Base-by-base conservation (phyloP, 2,797 vertebrate species). In the Channa striata region DNA sequence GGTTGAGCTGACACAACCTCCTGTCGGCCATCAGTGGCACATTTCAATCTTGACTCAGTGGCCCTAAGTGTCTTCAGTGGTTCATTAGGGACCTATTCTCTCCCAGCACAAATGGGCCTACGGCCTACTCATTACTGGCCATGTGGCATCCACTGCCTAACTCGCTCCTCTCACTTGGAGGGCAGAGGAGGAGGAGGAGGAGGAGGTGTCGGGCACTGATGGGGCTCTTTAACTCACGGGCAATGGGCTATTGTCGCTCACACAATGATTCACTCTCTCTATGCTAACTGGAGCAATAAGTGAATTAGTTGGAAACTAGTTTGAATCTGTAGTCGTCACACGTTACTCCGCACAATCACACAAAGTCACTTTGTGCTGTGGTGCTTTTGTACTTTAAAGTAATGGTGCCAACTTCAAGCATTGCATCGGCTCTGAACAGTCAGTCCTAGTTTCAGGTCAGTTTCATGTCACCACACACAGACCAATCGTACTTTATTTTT, bases 61-160 rank as follows among this genome's bases (percentile, higher is more conserved):
- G 86, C 77, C 83, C 74, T 76, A 70, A 86, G 81, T 84, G 78
- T 87, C 85, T 83, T 88, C 79, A 78, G 84, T 78, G 81, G 83
- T 87, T 92, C 87, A 91, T 92, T 89, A 91, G 87, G 79, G 85
- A 84, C 80, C 83, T 78, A 74, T 88, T 90, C 82, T 88, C 78
- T 83, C 73, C 78, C 68, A 83, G 77, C 81, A 84, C 75, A 86
- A 89, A 88, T 87, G 85, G 82, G 82, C 89, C 87, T 34, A 66
- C 59, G 66, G 91, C 84, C 81, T 85, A 77, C 89, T 93, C 89
- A 90, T 93, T 93, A 91, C 83, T 69, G 86, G 61, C 81, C 80
- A 72, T 66, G 76, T 85, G 84, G 75, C 82, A 72, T 83, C 80
- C 80, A 51, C 82, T 51, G 81, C 75, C 77, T 71, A 51, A 67